These are phyloP conservation scores for Andrena minutula DNA, from an alignment of 2,888 invertebrate species.

Conservation along the genomic window DNA sequence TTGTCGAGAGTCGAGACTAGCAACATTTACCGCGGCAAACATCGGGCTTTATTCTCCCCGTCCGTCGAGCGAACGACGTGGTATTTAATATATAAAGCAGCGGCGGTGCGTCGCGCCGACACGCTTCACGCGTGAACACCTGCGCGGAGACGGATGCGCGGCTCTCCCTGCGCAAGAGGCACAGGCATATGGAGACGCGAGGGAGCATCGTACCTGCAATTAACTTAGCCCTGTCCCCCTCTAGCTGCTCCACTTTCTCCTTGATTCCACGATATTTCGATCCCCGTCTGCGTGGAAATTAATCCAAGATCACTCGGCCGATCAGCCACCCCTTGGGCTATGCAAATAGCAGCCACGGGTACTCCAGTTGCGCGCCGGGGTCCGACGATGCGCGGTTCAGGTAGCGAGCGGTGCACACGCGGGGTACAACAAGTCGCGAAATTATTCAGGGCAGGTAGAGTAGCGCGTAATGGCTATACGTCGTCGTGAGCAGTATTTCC, in stretches of 20 bases:
- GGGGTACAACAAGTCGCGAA: slow-evolving; percentile 63
- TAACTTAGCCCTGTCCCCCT: slow-evolving; percentile 19
- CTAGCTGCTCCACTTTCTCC: slow-evolving; percentile 1
- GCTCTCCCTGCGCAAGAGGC: slow-evolving; percentile 1
- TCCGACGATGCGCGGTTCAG: slow-evolving; percentile 6
- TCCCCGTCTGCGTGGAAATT: neutral
- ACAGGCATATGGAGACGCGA: slow-evolving; percentile 32
- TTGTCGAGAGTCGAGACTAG: neutral
- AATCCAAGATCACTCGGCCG: slow-evolving; percentile 7
- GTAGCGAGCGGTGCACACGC: slow-evolving; percentile 16
- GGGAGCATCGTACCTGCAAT: slow-evolving; percentile 21
- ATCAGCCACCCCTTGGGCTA: neutral
- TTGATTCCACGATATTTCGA: slow-evolving; percentile 20
- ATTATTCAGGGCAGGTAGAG: slow-evolving; percentile 71
- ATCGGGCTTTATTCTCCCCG: neutral
- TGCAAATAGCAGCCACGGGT: neutral
- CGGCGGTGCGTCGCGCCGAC: slow-evolving; percentile 15
- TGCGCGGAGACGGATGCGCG: slow-evolving; percentile 39
- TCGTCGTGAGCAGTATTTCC: slow-evolving; percentile 68
- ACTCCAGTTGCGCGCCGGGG: too few species aligned
- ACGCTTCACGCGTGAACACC: slow-evolving; percentile 55
- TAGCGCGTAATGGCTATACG: slow-evolving; percentile 61
- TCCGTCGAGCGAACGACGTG: neutral
- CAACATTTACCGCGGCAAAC: slow-evolving; percentile 15
- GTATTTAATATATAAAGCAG: slow-evolving; percentile 27